Conservation (phyloP, 2,797 vertebrate genomes). For the Xiphorhynchus erythropygius region DNA sequence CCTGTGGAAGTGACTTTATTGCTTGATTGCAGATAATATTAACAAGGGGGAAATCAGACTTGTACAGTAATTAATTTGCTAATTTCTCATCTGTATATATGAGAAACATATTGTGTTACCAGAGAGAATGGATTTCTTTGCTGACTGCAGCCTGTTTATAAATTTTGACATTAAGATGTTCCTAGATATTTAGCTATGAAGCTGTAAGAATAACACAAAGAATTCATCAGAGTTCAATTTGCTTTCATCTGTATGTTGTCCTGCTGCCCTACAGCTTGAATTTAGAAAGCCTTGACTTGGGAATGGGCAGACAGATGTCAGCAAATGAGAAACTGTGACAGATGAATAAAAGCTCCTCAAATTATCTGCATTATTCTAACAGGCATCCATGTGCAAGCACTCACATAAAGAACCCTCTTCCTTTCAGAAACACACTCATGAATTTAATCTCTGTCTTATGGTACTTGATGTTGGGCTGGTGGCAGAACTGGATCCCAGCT, state of each 20-base stretch:
- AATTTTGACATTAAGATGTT: not conserved
- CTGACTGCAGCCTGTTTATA: not conserved
- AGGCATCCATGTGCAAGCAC: not conserved
- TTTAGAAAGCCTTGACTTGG: not conserved
- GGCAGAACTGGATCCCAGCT: not conserved
- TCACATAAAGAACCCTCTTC: not conserved
- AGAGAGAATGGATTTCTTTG: not conserved
- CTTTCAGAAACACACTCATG: not conserved
- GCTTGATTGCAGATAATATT: constrained; percentile 1
- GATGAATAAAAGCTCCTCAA: not conserved
- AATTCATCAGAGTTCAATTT: not conserved
- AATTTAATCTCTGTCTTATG: not conserved
- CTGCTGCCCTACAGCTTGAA: not conserved
- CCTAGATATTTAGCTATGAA: constrained; percentile 14
- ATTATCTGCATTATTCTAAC: not conserved
- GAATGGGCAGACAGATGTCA: not conserved
- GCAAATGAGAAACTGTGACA: not conserved
- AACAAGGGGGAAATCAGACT: constrained; percentile 22
- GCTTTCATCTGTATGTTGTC: not conserved
- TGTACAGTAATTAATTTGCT: not conserved
- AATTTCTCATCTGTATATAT: not conserved
- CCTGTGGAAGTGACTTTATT: not conserved
- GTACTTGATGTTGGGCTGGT: not conserved
- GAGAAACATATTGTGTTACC: not conserved
- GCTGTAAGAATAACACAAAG: not conserved